Base-by-base conservation (phyloP, 1,140 invertebrate genomes). In the Dermatophagoides farinae region DNA sequence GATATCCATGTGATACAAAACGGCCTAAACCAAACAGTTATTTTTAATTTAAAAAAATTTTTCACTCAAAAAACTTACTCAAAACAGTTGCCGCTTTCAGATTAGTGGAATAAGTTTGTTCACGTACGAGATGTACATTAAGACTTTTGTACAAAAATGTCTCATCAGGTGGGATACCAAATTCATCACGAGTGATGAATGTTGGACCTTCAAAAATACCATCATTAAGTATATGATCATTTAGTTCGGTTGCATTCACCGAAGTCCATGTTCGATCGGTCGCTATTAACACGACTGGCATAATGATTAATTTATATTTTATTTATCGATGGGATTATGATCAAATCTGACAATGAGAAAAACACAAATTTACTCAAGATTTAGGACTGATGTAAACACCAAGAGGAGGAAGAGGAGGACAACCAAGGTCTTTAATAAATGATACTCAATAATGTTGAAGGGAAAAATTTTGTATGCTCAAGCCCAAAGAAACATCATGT, bases 141-240 rank as follows among this genome's bases (percentile, higher is more conserved):
- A 62, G 25, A 47, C 44, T 63, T 46, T 61, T 61, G 46, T 46
- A 62, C 22, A 62, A 18, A 16, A 62, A 41, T 18, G 46, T 63
- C 39, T 62, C 61, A 22, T 52, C 49, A 12, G 61, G 38, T n/a
- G 61, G 61, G 5, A 62, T 51, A 4, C 59, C 59, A 16, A 59
- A 18, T 23, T 61, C 23, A 38, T 62, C 61, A 14, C 44, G 44
- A 25, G 61, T 20, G 18, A 62, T 61, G 31, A 62, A 62, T n/a
- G 50, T 53, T 38, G 61, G 61, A 8, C 61, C 61, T n/a, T 60
- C 39, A 39, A 62, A 57, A 20, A 53, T 20, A 18, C 57, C 57
- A 60, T 62, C 61, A 40, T 51, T 61, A 16, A 40, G 14, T 9
- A 62, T 40, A 40, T 62, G 61, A 39, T 62, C 61, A 38, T 62